Evolutionary conservation across 2,888 invertebrate genomes (phyloP), one percentile per base, ranked within the genome.

Genomic region (Pachycephus smyrnensis): DNA sequence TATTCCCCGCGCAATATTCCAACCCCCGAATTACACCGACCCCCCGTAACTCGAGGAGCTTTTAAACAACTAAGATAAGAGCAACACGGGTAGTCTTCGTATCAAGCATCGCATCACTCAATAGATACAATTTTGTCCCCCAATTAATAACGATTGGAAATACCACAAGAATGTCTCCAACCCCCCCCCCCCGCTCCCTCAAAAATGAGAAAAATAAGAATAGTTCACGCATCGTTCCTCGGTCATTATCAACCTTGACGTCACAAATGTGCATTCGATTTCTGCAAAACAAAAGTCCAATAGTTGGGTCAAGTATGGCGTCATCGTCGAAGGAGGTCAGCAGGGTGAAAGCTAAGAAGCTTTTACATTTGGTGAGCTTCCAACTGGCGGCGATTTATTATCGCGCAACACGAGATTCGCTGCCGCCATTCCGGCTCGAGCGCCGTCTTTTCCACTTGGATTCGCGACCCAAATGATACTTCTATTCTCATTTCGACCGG

Each of bases 361-460:
- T 85, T 82, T 86, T 83, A 83, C 83, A 83, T 85, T 86, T 86
- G 86, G 86, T 86, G 82, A 75, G 81, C 82, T 85, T 86, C 86
- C 87, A 86, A 86, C 80, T 81, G 71, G 31, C 31, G 71, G 71
- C 71, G 32, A 71, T 71, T 71, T 71, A 71, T 71, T 71, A 30
- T 71, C 71, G 71, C 71, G 32, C 71, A 32, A 71, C 71, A 32
- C 31, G 71, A 71, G 31, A 71, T 32, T 12, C 71, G 31, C 32
- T 6, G 31, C 15, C 31, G 32, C 71, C 71, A 1, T 71, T 32
- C 11, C 23, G 40, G 23, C 15, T 23, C 40, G 2, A 23, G 15
- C 9, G 40, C 23, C 40, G 40, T 23, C 15, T 55, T 23, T 55
- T 55, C 2, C 40, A 23, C 23, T 55, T 55, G 40, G 23, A 23